Evolutionary conservation across 2,888 invertebrate species (phyloP).

Genomic region (Hemaris fuciformis): DNA sequence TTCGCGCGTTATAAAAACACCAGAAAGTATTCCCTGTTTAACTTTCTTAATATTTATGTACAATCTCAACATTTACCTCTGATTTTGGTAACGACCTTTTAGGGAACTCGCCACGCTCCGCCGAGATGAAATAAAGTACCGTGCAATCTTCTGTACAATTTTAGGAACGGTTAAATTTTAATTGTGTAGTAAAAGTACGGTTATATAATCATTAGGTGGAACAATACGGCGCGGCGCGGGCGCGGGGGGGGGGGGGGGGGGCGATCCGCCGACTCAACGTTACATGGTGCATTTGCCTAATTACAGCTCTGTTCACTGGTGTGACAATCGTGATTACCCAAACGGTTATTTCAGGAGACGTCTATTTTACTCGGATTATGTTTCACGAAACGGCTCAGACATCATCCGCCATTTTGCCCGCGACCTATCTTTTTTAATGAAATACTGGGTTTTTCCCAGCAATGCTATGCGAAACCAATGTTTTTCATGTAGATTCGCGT

Average conservation of each 20-base stretch:
- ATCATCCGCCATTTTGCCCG: conserved; percentile 41
- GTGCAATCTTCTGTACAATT: conserved; percentile 66
- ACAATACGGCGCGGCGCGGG: conserved; percentile 58
- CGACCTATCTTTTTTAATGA: conserved; percentile 51
- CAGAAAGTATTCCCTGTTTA: conserved; percentile 27
- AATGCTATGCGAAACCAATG: conserved; percentile 44
- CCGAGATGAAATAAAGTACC: conserved; percentile 65
- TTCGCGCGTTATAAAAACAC: neutral
- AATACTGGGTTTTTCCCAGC: conserved; percentile 45
- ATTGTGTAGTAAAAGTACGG: conserved; percentile 77
- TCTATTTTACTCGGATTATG: conserved; percentile 52
- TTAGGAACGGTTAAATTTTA: conserved; percentile 78
- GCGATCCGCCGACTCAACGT: conserved; percentile 49
- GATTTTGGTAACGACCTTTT: conserved; percentile 54
- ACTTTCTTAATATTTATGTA: conserved; percentile 38
- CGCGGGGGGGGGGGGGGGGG: conserved; percentile 38
- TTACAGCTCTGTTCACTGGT: conserved; percentile 70
- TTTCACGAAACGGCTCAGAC: conserved; percentile 44
- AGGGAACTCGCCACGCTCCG: conserved; percentile 57
- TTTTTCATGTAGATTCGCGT: too few species aligned
- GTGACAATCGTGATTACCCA: conserved; percentile 71
- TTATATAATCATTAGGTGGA: conserved; percentile 76
- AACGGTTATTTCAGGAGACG: conserved; percentile 62
- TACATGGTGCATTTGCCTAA: conserved; percentile 78
- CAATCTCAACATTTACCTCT: conserved; percentile 42